phyloP scores from a whole-genome alignment of 2,888 invertebrate genomes.

The Tetranychus piercei region DNA sequence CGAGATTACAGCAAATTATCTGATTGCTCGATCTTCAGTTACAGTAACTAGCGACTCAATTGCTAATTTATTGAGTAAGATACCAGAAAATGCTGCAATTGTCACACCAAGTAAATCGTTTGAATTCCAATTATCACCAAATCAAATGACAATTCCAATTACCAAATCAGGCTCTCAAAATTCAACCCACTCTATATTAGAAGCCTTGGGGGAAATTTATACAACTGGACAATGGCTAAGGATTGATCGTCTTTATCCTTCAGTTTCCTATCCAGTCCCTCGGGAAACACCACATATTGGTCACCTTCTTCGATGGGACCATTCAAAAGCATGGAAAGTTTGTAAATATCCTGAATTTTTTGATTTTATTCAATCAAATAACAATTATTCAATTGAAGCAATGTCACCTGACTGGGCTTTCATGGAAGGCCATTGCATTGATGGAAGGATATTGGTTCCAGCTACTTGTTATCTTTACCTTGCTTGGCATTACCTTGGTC shows the following conservation, averaged over 20 bases:
- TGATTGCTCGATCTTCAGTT: neutral
- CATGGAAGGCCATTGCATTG: conserved; percentile 48
- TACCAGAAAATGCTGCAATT: neutral
- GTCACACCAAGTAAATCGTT: neutral
- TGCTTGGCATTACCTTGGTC: conserved; percentile 64
- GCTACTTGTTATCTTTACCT: conserved; percentile 39
- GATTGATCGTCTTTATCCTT: conserved; percentile 9
- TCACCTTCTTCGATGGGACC: conserved; percentile 10
- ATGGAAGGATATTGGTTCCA: conserved; percentile 39
- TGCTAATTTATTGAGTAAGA: neutral
- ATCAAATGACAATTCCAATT: neutral
- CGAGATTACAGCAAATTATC: neutral
- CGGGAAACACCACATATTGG: conserved; percentile 5
- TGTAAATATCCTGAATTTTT: conserved; percentile 6
- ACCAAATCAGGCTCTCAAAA: neutral
- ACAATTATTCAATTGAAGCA: neutral
- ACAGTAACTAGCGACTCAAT: neutral
- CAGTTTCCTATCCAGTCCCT: conserved; percentile 10
- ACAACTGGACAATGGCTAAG: neutral
- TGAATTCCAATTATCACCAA: neutral
- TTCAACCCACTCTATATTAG: neutral
- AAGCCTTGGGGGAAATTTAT: conserved; percentile 3
- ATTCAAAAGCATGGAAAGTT: neutral
- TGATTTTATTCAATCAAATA: neutral
- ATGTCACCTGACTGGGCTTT: neutral